Conservation (phyloP, 2,113 vertebrate genomes). For the Sapajus apella region DNA sequence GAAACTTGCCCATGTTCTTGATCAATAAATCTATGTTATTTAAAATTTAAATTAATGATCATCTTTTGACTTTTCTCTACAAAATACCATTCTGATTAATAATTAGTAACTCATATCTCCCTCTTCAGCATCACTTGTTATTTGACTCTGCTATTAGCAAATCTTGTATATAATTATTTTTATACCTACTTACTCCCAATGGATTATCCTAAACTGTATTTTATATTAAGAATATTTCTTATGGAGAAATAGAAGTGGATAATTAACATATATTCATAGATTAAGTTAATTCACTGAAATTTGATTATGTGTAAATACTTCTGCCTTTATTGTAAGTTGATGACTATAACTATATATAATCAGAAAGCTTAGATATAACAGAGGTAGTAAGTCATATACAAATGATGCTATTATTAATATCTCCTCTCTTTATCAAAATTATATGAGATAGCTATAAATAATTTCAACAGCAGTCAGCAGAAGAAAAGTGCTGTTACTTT, state of each 20-base stretch:
- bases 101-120: background rate
- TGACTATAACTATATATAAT: background rate
- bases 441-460: background rate
- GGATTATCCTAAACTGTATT: background rate
- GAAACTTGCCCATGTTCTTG: slow-evolving; percentile 39
- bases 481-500: background rate
- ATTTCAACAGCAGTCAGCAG: background rate
- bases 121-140: slow-evolving; percentile 1
- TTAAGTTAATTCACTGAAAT: background rate
- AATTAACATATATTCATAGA: background rate
- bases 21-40: slow-evolving; percentile 63
- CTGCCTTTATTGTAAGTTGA: background rate
- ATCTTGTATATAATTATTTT: slow-evolving; percentile 7
- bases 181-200: background rate
- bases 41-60: slow-evolving; percentile 65
- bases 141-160: slow-evolving; percentile 35
- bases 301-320: slow-evolving; percentile 19
- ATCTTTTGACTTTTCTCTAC: slow-evolving; percentile 46
- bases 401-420: background rate
- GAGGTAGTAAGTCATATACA: background rate
- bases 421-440: background rate
- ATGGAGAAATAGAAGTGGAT: slow-evolving; percentile 18
- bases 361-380: background rate
- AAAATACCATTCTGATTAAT: slow-evolving; percentile 52
- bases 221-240: slow-evolving; percentile 2